phyloP scores from a whole-genome alignment of 2,797 vertebrate species.

The Anguilla pacifica region DNA sequence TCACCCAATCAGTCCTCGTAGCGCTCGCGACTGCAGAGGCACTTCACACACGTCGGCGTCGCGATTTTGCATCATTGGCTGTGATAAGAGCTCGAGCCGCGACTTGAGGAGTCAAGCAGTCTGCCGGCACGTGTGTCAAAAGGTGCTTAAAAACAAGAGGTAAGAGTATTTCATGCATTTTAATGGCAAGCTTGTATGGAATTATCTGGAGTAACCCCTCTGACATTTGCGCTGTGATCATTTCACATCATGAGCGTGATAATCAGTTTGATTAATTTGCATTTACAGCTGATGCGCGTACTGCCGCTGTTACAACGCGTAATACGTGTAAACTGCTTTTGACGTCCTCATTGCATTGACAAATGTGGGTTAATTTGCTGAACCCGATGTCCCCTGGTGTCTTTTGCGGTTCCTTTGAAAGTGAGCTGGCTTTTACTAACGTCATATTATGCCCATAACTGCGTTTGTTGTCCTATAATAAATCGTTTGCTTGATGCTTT shows the following conservation, averaged over 20 bases:
- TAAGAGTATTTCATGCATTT: constrained; percentile 14
- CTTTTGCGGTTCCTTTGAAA: background rate
- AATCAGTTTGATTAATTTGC: background rate
- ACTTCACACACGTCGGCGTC: background rate
- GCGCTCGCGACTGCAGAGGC: background rate
- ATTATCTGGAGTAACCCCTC: background rate
- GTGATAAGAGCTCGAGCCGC: background rate
- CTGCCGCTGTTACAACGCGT: background rate
- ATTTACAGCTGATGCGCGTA: background rate
- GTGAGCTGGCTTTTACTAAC: background rate
- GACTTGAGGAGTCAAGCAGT: background rate
- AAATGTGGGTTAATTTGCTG: background rate
- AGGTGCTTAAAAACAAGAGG: background rate
- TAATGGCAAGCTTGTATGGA: background rate
- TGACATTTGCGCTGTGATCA: background rate
- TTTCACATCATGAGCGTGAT: background rate
- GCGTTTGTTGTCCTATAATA: background rate
- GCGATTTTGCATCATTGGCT: background rate
- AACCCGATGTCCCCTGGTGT: background rate
- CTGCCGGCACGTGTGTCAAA: background rate
- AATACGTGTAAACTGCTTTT: background rate
- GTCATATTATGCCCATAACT: background rate
- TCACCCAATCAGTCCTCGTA: background rate
- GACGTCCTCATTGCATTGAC: background rate
- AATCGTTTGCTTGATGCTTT: background rate